phyloP scores from a whole-genome alignment of 2,113 vertebrate genomes.

The Alouatta palliata region DNA sequence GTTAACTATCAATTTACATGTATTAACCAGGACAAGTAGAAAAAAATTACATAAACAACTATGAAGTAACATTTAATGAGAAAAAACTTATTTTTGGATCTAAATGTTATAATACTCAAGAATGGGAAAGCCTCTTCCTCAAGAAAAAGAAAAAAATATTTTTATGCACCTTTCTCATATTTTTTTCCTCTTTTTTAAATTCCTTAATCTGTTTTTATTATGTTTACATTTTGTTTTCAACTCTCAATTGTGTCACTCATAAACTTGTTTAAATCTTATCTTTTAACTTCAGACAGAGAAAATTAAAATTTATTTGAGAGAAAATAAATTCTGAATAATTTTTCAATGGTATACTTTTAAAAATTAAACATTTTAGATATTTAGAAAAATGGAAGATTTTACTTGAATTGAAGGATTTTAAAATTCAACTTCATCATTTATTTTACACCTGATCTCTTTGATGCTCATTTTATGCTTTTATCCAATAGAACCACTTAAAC shows the following conservation, averaged over 20 bases:
- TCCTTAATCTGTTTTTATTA: background rate
- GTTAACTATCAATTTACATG: background rate
- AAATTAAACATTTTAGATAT: background rate
- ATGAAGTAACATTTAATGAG: background rate
- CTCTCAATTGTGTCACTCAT: background rate
- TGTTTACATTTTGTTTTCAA: background rate
- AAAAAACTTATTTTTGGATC: background rate
- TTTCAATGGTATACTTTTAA: background rate
- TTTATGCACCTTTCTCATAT: background rate
- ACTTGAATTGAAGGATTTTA: background rate
- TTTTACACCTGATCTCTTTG: background rate
- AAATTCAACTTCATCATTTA: background rate
- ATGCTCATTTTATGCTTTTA: background rate
- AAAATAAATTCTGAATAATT: background rate
- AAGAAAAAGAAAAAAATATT: background rate
- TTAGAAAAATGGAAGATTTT: background rate
- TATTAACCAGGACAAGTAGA: background rate
- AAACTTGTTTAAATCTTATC: background rate
- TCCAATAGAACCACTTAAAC: background rate
- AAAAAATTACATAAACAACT: background rate
- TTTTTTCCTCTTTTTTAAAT: background rate
- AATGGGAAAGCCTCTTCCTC: background rate
- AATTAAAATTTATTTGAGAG: background rate
- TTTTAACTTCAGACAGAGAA: background rate
- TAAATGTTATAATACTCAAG: background rate